Conservation (phyloP, 2,888 invertebrate species). For the Nephrocerus scutellatus region DNA sequence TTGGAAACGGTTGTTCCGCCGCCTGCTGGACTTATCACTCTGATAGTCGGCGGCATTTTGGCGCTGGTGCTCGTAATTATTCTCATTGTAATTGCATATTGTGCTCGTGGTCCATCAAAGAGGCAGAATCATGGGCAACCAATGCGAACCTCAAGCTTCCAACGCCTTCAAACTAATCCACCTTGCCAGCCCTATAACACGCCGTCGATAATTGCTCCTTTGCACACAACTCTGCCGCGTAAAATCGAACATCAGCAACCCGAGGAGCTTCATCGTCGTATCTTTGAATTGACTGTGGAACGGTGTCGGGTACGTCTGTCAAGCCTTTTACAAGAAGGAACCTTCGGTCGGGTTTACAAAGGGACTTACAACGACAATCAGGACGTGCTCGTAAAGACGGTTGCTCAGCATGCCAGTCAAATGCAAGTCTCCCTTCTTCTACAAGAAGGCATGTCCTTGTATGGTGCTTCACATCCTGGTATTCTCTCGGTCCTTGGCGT, state of each 20-base stretch:
- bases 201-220: conserved; percentile 40
- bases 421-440: conserved; percentile 83
- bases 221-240: conserved; percentile 41
- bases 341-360: conserved; percentile 78
- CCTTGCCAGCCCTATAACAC: conserved; percentile 39
- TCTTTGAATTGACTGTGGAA: conserved; percentile 47
- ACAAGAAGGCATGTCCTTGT: conserved; percentile 58
- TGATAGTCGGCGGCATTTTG: conserved; percentile 43
- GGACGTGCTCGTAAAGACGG: conserved; percentile 79
- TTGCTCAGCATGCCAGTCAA: conserved; percentile 83
- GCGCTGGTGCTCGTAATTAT: conserved; percentile 42
- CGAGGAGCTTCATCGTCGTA: conserved; percentile 44
- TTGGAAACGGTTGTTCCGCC: conserved; percentile 41
- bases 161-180: conserved; percentile 43
- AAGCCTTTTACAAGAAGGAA: conserved; percentile 75
- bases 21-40: conserved; percentile 42
- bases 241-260: conserved; percentile 41
- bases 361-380: conserved; percentile 70
- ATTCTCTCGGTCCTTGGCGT: conserved; percentile 80
- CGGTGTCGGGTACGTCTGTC: conserved; percentile 71
- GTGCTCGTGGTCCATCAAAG: conserved; percentile 44
- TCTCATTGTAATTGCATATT: conserved; percentile 42
- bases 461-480: conserved; percentile 60
- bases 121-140: conserved; percentile 43
- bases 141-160: conserved; percentile 47